Evolutionary conservation across 2,113 vertebrate species (phyloP).

Genomic region (Embiotoca jacksoni): DNA sequence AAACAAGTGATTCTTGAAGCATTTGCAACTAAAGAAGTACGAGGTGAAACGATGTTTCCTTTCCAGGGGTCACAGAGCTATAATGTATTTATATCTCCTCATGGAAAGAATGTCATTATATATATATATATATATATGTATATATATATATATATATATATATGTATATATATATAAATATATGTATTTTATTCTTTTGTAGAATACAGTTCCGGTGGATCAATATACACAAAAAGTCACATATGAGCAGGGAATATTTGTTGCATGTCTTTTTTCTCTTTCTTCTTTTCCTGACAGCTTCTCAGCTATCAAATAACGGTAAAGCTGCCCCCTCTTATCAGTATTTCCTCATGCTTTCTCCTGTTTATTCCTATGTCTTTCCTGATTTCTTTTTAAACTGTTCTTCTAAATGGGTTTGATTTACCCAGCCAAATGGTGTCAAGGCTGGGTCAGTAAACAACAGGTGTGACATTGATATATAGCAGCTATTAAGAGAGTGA

Average conservation of each 20-base stretch:
- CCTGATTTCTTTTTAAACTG: slow-evolving; percentile 3
- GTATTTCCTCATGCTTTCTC: neutral
- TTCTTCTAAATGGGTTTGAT: slow-evolving; percentile 28
- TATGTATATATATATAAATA: too few species aligned
- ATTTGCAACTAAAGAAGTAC: slow-evolving; percentile 56
- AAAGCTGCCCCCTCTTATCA: neutral
- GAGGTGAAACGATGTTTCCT: slow-evolving; percentile 23
- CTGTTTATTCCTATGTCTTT: neutral
- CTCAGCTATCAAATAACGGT: neutral
- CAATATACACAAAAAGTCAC: too few species aligned
- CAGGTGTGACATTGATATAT: slow-evolving; percentile 48
- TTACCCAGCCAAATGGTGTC: slow-evolving; percentile 23
- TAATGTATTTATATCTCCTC: neutral
- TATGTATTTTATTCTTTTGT: too few species aligned
- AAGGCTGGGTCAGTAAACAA: slow-evolving; percentile 46
- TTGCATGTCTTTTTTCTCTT: neutral
- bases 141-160: too few species aligned
- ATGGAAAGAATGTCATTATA: neutral
- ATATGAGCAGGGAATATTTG: neutral
- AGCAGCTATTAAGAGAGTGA: slow-evolving; percentile 25
- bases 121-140: too few species aligned
- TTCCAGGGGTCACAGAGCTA: neutral
- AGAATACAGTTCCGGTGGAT: too few species aligned
- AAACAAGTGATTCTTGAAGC: slow-evolving; percentile 40
- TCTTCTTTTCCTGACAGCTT: too few species aligned